Evolutionary conservation across 2,888 invertebrate species (phyloP), one percentile per base, ranked within the genome.

Genomic region (Atethmia centrago): DNA sequence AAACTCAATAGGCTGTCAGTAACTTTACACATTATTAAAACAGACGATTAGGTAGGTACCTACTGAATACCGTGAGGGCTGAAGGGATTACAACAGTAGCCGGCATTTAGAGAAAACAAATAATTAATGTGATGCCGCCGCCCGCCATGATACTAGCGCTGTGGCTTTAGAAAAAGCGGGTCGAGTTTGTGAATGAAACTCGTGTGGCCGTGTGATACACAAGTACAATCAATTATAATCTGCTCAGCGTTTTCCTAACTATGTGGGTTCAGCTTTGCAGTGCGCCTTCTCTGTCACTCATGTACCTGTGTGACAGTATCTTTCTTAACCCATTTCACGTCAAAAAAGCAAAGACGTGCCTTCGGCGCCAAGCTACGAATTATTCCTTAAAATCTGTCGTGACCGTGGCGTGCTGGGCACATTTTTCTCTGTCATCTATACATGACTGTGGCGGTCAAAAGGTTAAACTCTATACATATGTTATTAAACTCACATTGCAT

Each of bases 41-140:
- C 42, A 42, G 42, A 2, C 47, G n/a, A 81, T 65, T 14, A 51
- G 47, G 12, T 42, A 31, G 14, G 21, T 42, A 19, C n/a, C n/a
- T n/a, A n/a, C 64, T 25, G 42, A 7, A 56, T 28, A 55, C 40
- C 53, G 28, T 19, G 10, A 59, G 67, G 62, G 80, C 42, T 65
- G 31, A 56, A 53, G 16, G 36, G 64, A 76, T 61, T 55, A 62
- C 76, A 62, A 0, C 40, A 40, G 81, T 42, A n/a, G 59, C 25
- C 49, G 47, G 7, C 69, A 53, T 62, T 83, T 59, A 62, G 31
- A 40, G 64, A 56, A n/a, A 36, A 45, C 62, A 59, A 80, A 80
- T 80, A 83, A 80, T 80, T 58, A 36, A 80, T 84, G 80, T 65
- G 28, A 58, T 68, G 56, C 49, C 53, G 47, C 58, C 61, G 47